Percentiles rank a stretch among this genome's conserved stretches.
Evolutionary conservation across 2,797 vertebrate species (phyloP).

Genomic region (Morus bassanus): DNA sequence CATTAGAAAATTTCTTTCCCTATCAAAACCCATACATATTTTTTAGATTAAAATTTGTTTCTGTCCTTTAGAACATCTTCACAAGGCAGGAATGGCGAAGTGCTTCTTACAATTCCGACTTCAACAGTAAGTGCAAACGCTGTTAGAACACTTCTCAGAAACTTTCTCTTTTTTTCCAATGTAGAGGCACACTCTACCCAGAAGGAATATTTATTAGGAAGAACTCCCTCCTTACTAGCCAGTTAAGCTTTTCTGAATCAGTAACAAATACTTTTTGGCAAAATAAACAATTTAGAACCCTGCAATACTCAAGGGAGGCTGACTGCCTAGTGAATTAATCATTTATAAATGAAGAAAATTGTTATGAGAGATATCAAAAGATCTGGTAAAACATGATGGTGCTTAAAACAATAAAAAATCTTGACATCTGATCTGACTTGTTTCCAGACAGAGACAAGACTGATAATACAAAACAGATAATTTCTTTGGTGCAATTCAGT

Average conservation of each 20-base stretch:
- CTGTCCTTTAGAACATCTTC: neutral
- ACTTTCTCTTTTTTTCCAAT: neutral
- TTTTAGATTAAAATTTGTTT: neutral
- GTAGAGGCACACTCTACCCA: neutral
- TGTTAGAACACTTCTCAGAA: neutral
- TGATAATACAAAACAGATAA: slow-evolving; percentile 31
- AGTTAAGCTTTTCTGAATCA: neutral
- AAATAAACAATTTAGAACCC: neutral
- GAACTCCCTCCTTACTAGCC: neutral
- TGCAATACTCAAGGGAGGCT: neutral
- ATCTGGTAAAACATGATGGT: neutral
- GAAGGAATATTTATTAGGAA: neutral
- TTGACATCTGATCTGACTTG: neutral
- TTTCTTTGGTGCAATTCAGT: neutral
- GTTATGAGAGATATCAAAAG: neutral
- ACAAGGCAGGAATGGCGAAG: neutral
- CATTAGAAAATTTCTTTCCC: neutral
- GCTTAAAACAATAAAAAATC: neutral
- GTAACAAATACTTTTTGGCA: neutral
- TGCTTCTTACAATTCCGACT: neutral
- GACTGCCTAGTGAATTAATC: neutral
- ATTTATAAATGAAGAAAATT: neutral
- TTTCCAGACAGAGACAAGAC: neutral
- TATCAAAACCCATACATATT: neutral
- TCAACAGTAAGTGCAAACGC: neutral